A percentile compares a stretch with the other conserved stretches of the same genome.
Conservation (phyloP, 2,888 invertebrate species). For the Archips crataeganus region DNA sequence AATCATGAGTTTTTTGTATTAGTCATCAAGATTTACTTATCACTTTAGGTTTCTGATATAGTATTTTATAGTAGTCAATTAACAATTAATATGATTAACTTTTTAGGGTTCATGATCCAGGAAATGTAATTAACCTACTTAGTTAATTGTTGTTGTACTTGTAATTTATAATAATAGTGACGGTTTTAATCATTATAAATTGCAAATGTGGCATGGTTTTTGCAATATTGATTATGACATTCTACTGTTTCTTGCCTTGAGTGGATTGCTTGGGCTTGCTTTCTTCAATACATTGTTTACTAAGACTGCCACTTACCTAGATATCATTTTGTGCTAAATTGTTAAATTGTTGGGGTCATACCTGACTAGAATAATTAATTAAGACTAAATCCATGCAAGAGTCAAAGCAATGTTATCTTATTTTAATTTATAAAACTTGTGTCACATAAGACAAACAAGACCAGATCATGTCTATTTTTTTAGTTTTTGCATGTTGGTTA, state of each 20-base stretch:
- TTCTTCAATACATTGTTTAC: neutral
- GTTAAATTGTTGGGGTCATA: neutral
- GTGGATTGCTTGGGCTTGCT: neutral
- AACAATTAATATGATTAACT: constrained; percentile 1
- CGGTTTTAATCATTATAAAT: neutral
- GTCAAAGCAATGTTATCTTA: too few species aligned
- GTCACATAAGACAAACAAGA: too few species aligned
- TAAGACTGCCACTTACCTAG: constrained; percentile 16
- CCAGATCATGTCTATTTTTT: too few species aligned
- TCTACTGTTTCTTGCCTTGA: neutral
- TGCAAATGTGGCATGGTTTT: neutral
- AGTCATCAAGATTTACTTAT: constrained; percentile 9
- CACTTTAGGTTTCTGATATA: constrained; percentile 1
- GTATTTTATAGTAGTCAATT: neutral
- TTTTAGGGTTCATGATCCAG: constrained; percentile 15
- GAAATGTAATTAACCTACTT: constrained; percentile 15
- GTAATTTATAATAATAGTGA: neutral
- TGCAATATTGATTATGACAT: constrained; percentile 12
- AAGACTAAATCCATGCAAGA: too few species aligned
- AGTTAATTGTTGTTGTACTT: constrained; percentile 1
- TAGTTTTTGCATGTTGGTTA: too few species aligned
- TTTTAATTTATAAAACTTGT: too few species aligned
- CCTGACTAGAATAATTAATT: neutral
- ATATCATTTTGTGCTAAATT: neutral
- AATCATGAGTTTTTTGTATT: constrained; percentile 22